These are phyloP conservation scores for Mormyrops boulengeri DNA, from an alignment of 2,797 vertebrate species.

Conservation along the genomic window DNA sequence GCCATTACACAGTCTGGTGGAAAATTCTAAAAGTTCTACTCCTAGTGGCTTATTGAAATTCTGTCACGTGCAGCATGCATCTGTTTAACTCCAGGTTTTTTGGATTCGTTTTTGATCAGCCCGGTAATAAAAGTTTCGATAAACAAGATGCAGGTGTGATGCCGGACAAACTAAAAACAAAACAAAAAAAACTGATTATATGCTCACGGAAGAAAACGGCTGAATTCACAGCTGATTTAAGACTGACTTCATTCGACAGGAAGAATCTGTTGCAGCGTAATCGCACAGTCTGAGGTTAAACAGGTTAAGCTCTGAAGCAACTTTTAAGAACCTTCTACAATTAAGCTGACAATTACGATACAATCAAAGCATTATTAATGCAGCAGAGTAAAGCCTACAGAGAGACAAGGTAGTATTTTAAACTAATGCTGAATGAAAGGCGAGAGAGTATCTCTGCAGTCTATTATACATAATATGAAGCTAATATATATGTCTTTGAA, in stretches of 20 bases:
- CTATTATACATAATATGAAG: background rate
- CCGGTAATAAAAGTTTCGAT: background rate
- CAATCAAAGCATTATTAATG: background rate
- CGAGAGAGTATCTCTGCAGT: background rate
- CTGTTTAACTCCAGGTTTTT: constrained; percentile 5
- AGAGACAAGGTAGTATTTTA: background rate
- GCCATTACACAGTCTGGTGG: constrained; percentile 14
- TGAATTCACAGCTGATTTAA: constrained; percentile 25
- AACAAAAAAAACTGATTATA: background rate
- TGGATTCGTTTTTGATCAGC: background rate
- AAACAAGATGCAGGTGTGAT: background rate
- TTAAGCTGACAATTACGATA: background rate
- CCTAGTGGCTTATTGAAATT: background rate
- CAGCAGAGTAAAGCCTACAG: background rate
- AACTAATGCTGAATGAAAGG: background rate
- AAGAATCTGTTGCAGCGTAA: constrained; percentile 19
- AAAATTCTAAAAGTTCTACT: constrained; percentile 8
- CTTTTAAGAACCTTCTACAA: constrained; percentile 12
- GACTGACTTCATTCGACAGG: constrained; percentile 19
- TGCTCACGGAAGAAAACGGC: constrained; percentile 13
- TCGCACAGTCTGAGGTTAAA: constrained; percentile 28
- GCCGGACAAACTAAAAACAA: background rate
- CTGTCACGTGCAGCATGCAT: background rate
- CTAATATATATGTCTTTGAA: background rate
- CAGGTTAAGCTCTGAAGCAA: constrained; percentile 22